These are phyloP conservation scores for Huso huso DNA, from an alignment of 2,797 vertebrate genomes.

Conservation along the genomic window DNA sequence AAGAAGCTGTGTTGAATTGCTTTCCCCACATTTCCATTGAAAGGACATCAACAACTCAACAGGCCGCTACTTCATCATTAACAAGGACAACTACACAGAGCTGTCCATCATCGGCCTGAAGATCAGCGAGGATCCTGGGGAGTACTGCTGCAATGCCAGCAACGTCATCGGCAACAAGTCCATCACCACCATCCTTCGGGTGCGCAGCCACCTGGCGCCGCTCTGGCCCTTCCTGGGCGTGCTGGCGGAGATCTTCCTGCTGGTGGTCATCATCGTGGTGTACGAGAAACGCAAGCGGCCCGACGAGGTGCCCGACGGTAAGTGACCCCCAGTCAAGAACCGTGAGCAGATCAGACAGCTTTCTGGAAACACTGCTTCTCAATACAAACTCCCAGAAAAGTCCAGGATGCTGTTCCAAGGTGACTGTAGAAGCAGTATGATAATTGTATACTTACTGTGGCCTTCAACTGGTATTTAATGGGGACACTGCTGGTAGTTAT, in stretches of 20 bases:
- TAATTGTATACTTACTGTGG: too few relatives aligned
- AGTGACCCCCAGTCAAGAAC: constrained; percentile 29
- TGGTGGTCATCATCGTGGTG: constrained; percentile 95
- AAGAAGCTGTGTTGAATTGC: too few relatives aligned
- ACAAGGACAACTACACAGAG: constrained; percentile 87
- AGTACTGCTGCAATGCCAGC: constrained; percentile 86
- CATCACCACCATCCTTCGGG: constrained; percentile 76
- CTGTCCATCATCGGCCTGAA: constrained; percentile 82
- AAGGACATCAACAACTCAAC: constrained; percentile 85
- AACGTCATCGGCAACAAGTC: constrained; percentile 68
- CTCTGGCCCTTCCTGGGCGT: constrained; percentile 98
- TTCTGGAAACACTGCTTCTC: too few relatives aligned
- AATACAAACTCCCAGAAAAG: too few relatives aligned
- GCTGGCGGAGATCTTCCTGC: constrained; percentile 89
- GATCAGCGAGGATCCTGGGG: constrained; percentile 80
- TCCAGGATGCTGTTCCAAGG: too few relatives aligned
- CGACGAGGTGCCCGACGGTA: constrained; percentile 94
- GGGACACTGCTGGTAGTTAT: too few relatives aligned
- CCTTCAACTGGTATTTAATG: too few relatives aligned
- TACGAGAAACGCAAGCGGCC: constrained; percentile 97
- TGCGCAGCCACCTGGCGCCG: constrained; percentile 90
- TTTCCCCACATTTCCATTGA: too few relatives aligned
- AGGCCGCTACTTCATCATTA: constrained; percentile 81
- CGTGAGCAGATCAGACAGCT: too few relatives aligned
- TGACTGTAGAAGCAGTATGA: too few relatives aligned